Percentiles rank a stretch among this genome's conserved stretches.
phyloP scores from a whole-genome alignment of 2,888 invertebrate species.

The Pandemis cinnamomeana region DNA sequence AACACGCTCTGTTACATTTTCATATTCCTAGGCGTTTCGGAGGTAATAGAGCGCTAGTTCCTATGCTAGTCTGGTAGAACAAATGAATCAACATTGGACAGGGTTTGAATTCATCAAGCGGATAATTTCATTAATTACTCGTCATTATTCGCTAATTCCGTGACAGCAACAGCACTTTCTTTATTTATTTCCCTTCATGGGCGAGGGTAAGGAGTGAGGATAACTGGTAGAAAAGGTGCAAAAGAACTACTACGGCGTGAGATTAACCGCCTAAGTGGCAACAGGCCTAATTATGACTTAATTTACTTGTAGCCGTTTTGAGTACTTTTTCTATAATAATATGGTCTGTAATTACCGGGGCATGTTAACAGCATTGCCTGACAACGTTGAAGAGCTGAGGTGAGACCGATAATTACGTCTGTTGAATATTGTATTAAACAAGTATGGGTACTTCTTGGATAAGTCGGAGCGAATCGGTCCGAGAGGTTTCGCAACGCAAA shows the following conservation, averaged over 20 bases:
- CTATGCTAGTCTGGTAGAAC: too few species aligned
- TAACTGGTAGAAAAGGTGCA: background rate
- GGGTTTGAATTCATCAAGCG: too few species aligned
- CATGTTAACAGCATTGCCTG: background rate
- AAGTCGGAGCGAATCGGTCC: slow-evolving; percentile 8
- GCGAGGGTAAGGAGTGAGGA: background rate
- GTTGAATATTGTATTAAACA: slow-evolving; percentile 15
- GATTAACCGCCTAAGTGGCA: slow-evolving; percentile 8
- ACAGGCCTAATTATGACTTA: slow-evolving; percentile 31
- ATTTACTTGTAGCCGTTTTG: slow-evolving; percentile 21
- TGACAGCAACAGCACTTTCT: too few species aligned
- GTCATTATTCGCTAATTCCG: too few species aligned
- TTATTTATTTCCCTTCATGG: too few species aligned
- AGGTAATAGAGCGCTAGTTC: too few species aligned
- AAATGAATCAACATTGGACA: too few species aligned
- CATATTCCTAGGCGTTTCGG: background rate
- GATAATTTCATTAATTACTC: too few species aligned
- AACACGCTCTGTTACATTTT: slow-evolving; percentile 26
- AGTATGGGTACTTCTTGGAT: background rate
- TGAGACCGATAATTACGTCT: slow-evolving; percentile 21
- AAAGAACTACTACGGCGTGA: background rate
- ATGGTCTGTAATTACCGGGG: slow-evolving; percentile 28
- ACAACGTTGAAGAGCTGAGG: slow-evolving; percentile 9
- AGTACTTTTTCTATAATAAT: slow-evolving; percentile 17
- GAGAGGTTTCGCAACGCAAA: background rate